These are phyloP conservation scores for Odontomachus brunneus DNA, from an alignment of 1,140 invertebrate genomes.

Conservation along the genomic window DNA sequence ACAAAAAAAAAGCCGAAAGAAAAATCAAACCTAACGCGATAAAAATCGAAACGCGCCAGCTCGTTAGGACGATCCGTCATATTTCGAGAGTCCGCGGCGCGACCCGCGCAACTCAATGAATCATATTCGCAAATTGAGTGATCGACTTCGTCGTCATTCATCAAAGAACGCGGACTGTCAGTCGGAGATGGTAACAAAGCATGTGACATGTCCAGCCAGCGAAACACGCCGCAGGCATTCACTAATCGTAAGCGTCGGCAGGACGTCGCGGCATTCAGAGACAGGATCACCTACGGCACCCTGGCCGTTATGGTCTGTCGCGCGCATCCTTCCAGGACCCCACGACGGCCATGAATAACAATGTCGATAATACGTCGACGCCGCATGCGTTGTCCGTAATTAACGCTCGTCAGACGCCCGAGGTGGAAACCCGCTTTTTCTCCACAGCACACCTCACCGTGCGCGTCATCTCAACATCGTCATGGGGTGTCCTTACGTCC, in stretches of 20 bases:
- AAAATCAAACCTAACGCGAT: not conserved
- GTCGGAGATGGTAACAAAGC: constrained; percentile 45
- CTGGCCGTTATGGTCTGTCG: constrained; percentile 55
- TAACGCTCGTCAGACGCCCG: constrained; percentile 54
- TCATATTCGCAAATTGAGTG: constrained; percentile 21
- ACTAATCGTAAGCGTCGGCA: constrained; percentile 51
- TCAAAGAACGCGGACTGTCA: constrained; percentile 29
- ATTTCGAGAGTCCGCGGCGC: not conserved
- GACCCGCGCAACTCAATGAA: too few relatives aligned
- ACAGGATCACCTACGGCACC: constrained; percentile 46
- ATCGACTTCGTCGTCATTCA: constrained; percentile 32
- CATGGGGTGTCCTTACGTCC: constrained; percentile 7
- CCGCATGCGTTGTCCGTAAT: constrained; percentile 46
- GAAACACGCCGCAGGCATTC: constrained; percentile 22
- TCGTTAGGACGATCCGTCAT: not conserved
- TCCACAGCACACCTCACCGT: not conserved
- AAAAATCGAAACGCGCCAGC: not conserved
- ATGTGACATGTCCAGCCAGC: constrained; percentile 19
- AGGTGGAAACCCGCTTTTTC: constrained; percentile 31
- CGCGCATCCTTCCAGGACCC: constrained; percentile 41
- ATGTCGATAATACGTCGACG: constrained; percentile 57
- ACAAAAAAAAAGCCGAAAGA: not conserved
- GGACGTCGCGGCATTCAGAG: constrained; percentile 49
- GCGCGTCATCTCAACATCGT: constrained; percentile 8
- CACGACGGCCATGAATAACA: constrained; percentile 55